phyloP scores from a whole-genome alignment of 2,888 invertebrate genomes.

The Scrobipalpa atriplicella region DNA sequence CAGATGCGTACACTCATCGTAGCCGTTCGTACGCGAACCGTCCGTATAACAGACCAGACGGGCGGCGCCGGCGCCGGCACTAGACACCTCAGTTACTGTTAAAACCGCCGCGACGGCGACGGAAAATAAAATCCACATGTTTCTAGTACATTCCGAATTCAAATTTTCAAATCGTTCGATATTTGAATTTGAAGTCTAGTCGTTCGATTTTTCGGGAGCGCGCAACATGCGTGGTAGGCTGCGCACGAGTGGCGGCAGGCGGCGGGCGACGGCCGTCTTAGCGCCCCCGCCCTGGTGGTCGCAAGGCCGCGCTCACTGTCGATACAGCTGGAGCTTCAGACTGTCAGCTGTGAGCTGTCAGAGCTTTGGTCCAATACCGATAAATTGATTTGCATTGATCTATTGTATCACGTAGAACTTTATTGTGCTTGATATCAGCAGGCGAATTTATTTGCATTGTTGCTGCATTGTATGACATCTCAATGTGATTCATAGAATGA shows the following conservation, averaged over 20 bases:
- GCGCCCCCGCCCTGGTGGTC: slow-evolving; percentile 65
- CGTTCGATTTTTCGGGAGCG: slow-evolving; percentile 46
- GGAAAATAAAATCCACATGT: slow-evolving; percentile 68
- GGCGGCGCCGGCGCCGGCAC: slow-evolving; percentile 75
- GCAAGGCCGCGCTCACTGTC: slow-evolving; percentile 70
- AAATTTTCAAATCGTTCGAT: no score
- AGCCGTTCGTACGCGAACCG: slow-evolving; percentile 56
- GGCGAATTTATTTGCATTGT: no score
- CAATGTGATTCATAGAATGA: slow-evolving; percentile 2
- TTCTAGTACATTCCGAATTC: slow-evolving; percentile 16
- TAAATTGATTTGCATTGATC: no score
- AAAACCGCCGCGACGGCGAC: slow-evolving; percentile 57
- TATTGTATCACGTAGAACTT: slow-evolving; percentile 6
- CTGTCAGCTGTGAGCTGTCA: slow-evolving; percentile 37
- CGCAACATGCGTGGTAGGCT: slow-evolving; percentile 67
- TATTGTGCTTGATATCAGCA: not conserved
- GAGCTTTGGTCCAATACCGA: not conserved
- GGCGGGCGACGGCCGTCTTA: slow-evolving; percentile 57
- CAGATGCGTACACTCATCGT: slow-evolving; percentile 78
- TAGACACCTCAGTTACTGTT: slow-evolving; percentile 49
- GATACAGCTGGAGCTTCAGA: slow-evolving; percentile 31
- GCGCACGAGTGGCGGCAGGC: slow-evolving; percentile 66
- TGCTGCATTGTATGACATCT: not conserved
- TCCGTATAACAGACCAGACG: slow-evolving; percentile 76
- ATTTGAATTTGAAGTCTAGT: not conserved